A percentile compares a stretch with the other conserved stretches of the same genome.
Evolutionary conservation across 2,888 invertebrate genomes (phyloP).

Genomic region (Napeogenes inachia): DNA sequence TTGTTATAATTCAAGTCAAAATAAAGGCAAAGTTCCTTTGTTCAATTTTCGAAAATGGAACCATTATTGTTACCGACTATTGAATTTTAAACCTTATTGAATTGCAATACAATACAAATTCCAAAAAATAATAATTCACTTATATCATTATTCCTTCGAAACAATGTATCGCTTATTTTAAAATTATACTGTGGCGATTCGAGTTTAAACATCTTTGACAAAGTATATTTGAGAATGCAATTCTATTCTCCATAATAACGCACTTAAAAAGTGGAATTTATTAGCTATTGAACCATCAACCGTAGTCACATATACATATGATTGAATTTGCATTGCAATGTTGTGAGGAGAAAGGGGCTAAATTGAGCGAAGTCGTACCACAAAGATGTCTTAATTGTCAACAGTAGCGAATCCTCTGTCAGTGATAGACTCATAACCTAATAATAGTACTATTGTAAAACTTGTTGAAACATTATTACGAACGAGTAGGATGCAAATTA

Average conservation of each 20-base stretch:
- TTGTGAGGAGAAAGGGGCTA: constrained; percentile 16
- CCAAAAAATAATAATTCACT: neutral
- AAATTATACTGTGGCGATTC: constrained; percentile 20
- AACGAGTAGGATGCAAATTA: too few species aligned
- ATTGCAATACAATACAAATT: neutral
- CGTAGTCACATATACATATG: constrained; percentile 9
- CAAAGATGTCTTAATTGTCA: too few species aligned
- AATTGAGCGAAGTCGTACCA: constrained; percentile 8
- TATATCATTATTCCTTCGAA: constrained; percentile 4
- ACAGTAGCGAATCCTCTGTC: too few species aligned
- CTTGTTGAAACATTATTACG: too few species aligned
- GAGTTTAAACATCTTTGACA: constrained; percentile 11
- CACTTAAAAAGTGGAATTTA: constrained; percentile 11
- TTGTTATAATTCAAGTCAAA: constrained; percentile 28
- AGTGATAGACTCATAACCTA: too few species aligned
- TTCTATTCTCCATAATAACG: neutral
- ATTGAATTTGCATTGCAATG: constrained; percentile 20
- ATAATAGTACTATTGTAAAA: too few species aligned
- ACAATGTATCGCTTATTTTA: constrained; percentile 17
- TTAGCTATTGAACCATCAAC: constrained; percentile 19
- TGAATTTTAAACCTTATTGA: constrained; percentile 1
- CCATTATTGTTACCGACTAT: constrained; percentile 10
- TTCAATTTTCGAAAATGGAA: constrained; percentile 22
- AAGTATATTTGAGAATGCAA: constrained; percentile 14
- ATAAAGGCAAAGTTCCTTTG: constrained; percentile 23